These are phyloP conservation scores for Bufo bufo DNA, from an alignment of 2,113 vertebrate genomes.

Conservation along the genomic window DNA sequence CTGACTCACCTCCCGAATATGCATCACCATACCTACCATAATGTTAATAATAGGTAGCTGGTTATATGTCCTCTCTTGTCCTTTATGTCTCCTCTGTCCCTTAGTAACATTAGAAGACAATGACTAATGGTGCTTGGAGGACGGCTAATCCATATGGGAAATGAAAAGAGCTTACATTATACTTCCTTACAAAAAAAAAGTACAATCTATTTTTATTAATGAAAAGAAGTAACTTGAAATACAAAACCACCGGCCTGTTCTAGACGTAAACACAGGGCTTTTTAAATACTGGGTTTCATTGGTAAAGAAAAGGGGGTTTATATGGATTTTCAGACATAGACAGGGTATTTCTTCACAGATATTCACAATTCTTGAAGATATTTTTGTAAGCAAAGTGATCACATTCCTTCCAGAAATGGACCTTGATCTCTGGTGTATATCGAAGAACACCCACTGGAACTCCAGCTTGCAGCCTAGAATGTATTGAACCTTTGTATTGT, in stretches of 20 bases:
- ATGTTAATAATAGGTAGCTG: neutral
- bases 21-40: neutral
- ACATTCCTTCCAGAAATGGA: neutral
- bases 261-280: neutral
- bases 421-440: neutral
- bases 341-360: neutral
- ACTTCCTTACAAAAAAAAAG: neutral
- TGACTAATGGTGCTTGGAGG: neutral
- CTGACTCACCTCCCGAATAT: neutral
- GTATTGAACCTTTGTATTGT: neutral
- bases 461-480: neutral
- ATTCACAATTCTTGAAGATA: neutral
- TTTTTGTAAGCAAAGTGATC: neutral
- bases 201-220: neutral
- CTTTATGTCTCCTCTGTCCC: neutral
- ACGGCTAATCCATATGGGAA: conserved; percentile 2
- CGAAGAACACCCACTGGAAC: neutral
- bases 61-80: neutral
- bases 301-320: neutral
- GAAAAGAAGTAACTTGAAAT: neutral
- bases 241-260: neutral
- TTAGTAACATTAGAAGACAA: conserved; percentile 2
- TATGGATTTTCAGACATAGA: neutral
- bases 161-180: conserved; percentile 17
- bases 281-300: neutral